A percentile compares a stretch with the other conserved stretches of the same genome.
phyloP scores from a whole-genome alignment of 2,888 invertebrate genomes.

The Lasius fuliginosus region DNA sequence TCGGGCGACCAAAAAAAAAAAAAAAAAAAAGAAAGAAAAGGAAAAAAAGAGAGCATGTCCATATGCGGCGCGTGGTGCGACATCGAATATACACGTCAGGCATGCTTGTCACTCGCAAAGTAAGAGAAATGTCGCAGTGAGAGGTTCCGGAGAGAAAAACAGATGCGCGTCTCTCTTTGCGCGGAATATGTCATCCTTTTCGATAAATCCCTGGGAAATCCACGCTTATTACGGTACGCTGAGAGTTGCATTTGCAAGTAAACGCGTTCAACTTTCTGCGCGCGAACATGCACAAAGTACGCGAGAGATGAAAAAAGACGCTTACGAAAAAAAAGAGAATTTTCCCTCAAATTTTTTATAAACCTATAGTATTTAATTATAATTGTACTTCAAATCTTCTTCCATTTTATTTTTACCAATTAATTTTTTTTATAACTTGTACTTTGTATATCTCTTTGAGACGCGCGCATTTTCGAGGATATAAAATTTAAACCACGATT shows the following conservation, averaged over 20 bases:
- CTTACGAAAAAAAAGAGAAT: neutral
- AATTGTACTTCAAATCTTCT: neutral
- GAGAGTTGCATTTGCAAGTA: neutral
- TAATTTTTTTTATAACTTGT: neutral
- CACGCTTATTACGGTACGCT: neutral
- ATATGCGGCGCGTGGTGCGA: slow-evolving; percentile 74
- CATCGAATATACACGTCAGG: slow-evolving; percentile 71
- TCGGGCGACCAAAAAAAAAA: slow-evolving; percentile 63
- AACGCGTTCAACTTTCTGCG: neutral
- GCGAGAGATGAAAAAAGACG: neutral
- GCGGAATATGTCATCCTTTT: neutral
- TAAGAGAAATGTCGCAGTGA: slow-evolving; percentile 33
- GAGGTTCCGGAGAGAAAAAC: slow-evolving; percentile 12
- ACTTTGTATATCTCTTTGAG: neutral
- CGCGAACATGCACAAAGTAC: slow-evolving; percentile 13
- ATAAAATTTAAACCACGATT: neutral
- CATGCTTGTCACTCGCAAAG: slow-evolving; percentile 72
- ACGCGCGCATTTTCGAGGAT: neutral
- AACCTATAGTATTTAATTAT: neutral
- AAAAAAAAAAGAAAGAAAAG: neutral
- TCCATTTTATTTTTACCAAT: neutral
- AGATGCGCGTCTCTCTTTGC: neutral
- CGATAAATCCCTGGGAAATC: slow-evolving; percentile 11
- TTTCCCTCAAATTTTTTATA: neutral
- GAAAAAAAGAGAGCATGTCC: slow-evolving; percentile 63